Conservation (phyloP, 2,888 invertebrate genomes). For the Epinotia brunnichana region DNA sequence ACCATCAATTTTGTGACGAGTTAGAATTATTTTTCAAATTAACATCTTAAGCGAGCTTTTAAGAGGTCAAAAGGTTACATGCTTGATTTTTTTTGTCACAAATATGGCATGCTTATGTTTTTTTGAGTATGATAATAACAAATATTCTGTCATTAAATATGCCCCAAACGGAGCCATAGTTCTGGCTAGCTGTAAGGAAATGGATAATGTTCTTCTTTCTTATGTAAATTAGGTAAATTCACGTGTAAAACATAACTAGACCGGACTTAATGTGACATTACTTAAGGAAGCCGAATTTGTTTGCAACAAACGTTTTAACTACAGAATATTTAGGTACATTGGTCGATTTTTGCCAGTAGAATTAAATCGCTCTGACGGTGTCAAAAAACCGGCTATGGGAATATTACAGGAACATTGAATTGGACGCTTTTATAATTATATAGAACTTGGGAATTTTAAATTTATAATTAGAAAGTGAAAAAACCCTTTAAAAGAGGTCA, state of each 20-base stretch:
- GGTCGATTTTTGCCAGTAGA: no score
- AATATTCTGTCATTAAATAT: constrained; percentile 2
- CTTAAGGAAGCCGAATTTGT: neutral
- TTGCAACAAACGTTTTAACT: neutral
- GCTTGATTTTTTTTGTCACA: neutral
- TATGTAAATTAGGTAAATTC: constrained; percentile 6
- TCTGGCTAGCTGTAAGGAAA: neutral
- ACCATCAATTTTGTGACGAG: constrained; percentile 14
- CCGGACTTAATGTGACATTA: neutral
- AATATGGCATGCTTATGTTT: no score
- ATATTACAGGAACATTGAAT: neutral
- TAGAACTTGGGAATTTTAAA: no score
- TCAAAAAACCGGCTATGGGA: no score
- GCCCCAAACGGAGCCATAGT: constrained; percentile 1
- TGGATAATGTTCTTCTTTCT: constrained; percentile 1
- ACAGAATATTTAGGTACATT: neutral
- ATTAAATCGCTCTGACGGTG: no score
- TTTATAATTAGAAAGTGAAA: no score
- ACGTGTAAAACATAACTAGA: neutral
- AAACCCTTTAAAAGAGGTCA: no score
- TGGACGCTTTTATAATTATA: no score
- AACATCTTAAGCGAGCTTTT: constrained; percentile 9
- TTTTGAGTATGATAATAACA: neutral
- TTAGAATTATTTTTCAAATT: constrained; percentile 2
- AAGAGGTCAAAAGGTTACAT: neutral